Base-by-base conservation (phyloP, 2,888 invertebrate genomes). In the Timema cristinae region DNA sequence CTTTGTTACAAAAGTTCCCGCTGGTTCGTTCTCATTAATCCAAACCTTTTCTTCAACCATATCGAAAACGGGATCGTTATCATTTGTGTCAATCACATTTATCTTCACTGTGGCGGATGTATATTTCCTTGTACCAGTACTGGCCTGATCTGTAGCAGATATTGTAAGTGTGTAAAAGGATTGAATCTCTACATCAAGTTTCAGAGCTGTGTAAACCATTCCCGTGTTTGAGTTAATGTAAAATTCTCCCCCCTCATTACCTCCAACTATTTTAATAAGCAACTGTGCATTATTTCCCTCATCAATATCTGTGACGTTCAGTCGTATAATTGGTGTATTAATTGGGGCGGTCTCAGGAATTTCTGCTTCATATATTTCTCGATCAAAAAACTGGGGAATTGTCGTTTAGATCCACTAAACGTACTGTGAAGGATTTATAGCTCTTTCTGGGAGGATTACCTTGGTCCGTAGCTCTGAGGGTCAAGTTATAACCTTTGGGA, bases 21-120 rank as follows among this genome's bases (percentile, higher is more conserved):
- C 88, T 0, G 94, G 90, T 79, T 94, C 91, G 81, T 97, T 97
- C 83, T 98, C 98, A 77, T 92, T 89, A 54, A 97, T 86, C 78
- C 85, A 87, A 7, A 95, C 91, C 13, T 89, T 87, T 80, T 89
- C 85, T 77, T 89, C 88, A 6, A 87, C 81, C 72, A 87, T 86
- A 77, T 93, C 92, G 81, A 97, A 97, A 68, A 91, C 86, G 0
- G 97, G 97, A 79, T 95, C 92, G 82, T 97, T 97, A 82, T 98
- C 97, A 82, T 98, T 98, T 70, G 93, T 92, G 83, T 97, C 97
- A 70, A 92, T 84, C 6, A 98, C 90, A 78, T 91, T 89, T 69
- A 98, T 90, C 83, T 93, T 92, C 0, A 98, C 93, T 84, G 94
- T 94, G 0, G 95, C 95, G 0, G 95, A 94, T 6, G 94, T 93